These are phyloP conservation scores for Capitella teleta DNA, from an alignment of 1,140 invertebrate species.

Conservation along the genomic window DNA sequence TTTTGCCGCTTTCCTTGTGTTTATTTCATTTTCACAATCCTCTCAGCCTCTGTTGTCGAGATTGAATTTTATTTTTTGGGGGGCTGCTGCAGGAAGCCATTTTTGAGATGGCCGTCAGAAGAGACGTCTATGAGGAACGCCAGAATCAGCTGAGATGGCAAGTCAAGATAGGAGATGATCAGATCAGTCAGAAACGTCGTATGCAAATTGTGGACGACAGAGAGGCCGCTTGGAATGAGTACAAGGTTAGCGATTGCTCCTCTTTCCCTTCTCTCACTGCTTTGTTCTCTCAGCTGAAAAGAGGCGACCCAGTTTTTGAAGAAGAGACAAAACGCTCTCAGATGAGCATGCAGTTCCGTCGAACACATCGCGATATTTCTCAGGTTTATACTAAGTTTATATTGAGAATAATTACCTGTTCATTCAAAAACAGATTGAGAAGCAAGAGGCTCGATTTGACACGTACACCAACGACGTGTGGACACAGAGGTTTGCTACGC, in stretches of 20 bases:
- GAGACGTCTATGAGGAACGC: slow-evolving; percentile 38
- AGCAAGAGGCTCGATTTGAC: slow-evolving; percentile 30
- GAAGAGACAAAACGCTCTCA: too few relatives aligned
- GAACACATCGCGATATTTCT: too few relatives aligned
- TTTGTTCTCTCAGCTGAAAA: neutral
- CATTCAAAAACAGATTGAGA: slow-evolving; percentile 19
- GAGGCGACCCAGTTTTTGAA: too few relatives aligned
- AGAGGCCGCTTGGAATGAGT: slow-evolving; percentile 25
- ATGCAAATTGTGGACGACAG: slow-evolving; percentile 22
- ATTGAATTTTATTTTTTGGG: too few relatives aligned
- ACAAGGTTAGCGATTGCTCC: slow-evolving; percentile 22
- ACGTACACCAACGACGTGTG: slow-evolving; percentile 34
- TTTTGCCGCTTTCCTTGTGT: too few relatives aligned
- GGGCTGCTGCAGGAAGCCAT: slow-evolving; percentile 30
- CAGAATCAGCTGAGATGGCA: slow-evolving; percentile 43
- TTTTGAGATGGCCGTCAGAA: slow-evolving; percentile 34
- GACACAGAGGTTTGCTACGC: slow-evolving; percentile 23
- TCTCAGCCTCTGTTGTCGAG: too few relatives aligned
- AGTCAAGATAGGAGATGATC: slow-evolving; percentile 35
- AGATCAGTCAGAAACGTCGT: slow-evolving; percentile 23
- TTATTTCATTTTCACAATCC: too few relatives aligned
- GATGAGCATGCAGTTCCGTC: too few relatives aligned
- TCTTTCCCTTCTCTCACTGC: neutral
- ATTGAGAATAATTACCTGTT: too few relatives aligned
- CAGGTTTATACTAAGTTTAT: too few relatives aligned